phyloP scores from a whole-genome alignment of 2,888 invertebrate genomes.

The Pheosia gnoma region DNA sequence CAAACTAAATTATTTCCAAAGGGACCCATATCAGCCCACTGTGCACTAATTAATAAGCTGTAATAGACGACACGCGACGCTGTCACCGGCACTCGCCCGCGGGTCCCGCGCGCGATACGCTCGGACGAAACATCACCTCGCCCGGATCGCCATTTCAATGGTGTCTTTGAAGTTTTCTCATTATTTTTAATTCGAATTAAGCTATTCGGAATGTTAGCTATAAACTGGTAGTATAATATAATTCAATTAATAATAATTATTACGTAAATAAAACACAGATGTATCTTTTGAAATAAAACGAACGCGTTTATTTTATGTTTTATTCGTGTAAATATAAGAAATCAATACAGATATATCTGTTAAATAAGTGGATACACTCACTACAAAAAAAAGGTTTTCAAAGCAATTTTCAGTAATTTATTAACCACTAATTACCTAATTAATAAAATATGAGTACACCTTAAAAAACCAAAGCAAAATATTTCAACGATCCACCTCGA shows the following conservation, averaged over 20 bases:
- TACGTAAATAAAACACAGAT: no score
- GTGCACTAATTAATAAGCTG: slow-evolving; percentile 28
- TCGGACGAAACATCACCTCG: background rate
- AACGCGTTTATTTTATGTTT: no score
- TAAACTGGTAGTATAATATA: no score
- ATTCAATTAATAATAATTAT: no score
- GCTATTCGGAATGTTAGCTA: no score
- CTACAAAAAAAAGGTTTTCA: background rate
- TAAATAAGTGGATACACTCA: no score
- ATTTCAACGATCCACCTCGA: slow-evolving; percentile 1
- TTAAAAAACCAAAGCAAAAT: background rate
- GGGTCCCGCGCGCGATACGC: slow-evolving; percentile 6
- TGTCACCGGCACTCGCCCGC: slow-evolving; percentile 29
- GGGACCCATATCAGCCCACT: background rate
- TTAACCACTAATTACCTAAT: background rate
- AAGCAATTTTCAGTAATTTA: background rate
- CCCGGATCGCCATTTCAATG: background rate
- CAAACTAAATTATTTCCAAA: background rate
- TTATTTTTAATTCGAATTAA: no score
- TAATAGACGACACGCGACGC: slow-evolving; percentile 28
- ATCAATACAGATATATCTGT: no score
- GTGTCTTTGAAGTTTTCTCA: background rate
- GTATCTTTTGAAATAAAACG: no score
- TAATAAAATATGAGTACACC: background rate
- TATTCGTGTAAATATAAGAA: no score